phyloP scores from a whole-genome alignment of 2,113 vertebrate species.

The Heliornis fulica region DNA sequence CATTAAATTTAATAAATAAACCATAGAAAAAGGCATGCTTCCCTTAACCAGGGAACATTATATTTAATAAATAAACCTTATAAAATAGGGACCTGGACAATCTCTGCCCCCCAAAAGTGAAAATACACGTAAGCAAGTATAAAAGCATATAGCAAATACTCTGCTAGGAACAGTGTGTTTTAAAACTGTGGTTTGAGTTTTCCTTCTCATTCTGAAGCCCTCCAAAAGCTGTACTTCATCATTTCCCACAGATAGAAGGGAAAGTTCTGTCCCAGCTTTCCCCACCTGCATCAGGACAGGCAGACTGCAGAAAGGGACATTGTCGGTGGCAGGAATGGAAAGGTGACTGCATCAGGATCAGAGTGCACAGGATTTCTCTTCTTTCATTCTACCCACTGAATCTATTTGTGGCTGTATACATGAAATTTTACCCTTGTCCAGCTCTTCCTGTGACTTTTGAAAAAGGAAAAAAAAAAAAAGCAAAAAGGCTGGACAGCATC shows the following conservation, averaged over 20 bases:
- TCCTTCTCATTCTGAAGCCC: background rate
- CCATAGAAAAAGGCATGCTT: background rate
- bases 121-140: background rate
- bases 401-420: background rate
- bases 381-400: background rate
- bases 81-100: background rate
- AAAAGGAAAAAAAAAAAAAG: background rate
- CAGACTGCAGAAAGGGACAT: background rate
- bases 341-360: background rate
- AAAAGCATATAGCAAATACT: background rate
- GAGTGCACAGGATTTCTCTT: fast-evolving
- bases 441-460: background rate
- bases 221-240: background rate
- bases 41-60: background rate
- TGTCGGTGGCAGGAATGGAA: background rate
- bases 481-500: background rate
- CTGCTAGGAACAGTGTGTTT: background rate
- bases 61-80: background rate
- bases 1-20: background rate
- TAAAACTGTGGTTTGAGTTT: background rate
- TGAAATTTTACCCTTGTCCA: background rate
- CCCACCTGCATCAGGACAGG: background rate
- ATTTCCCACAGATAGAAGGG: background rate
- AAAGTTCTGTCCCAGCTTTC: background rate
- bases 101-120: background rate